Conservation (phyloP, 2,888 invertebrate genomes). For the Pinctada fucata region DNA sequence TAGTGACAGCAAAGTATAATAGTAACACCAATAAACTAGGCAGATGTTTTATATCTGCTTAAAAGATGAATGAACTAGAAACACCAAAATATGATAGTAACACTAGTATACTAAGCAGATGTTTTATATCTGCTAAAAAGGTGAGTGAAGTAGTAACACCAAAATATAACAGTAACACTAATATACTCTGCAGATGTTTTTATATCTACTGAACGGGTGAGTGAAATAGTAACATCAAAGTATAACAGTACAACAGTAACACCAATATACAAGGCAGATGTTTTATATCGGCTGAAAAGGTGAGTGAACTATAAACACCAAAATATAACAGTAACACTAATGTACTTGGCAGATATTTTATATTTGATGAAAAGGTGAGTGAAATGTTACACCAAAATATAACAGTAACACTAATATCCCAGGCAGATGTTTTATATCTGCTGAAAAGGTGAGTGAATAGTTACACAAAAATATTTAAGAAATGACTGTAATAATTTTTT, state of each 20-base stretch:
- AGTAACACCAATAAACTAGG: conserved; percentile 52
- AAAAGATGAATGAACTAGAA: conserved; percentile 49
- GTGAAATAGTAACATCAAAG: no score
- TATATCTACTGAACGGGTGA: no score
- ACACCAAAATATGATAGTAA: background rate
- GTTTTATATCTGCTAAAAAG: conserved; percentile 53
- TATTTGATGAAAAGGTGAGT: conserved; percentile 54
- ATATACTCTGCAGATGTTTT: background rate
- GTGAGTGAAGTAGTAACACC: conserved; percentile 35
- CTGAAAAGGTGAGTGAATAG: conserved; percentile 50
- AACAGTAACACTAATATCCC: conserved; percentile 46
- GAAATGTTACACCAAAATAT: conserved; percentile 43
- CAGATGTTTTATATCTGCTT: conserved; percentile 45
- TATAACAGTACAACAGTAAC: conserved; percentile 42
- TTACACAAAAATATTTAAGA: no score
- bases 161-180: conserved; percentile 38
- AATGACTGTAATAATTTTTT: no score
- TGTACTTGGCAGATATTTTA: conserved; percentile 51
- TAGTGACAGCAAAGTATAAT: conserved; percentile 42
- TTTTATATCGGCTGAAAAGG: conserved; percentile 55
- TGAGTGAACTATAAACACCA: conserved; percentile 23
- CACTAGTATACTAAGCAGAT: background rate
- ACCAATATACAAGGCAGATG: conserved; percentile 49
- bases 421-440: conserved; percentile 51
- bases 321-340: conserved; percentile 54